Conservation (phyloP, 1,140 invertebrate genomes). For the Sycophaga agraensis region DNA sequence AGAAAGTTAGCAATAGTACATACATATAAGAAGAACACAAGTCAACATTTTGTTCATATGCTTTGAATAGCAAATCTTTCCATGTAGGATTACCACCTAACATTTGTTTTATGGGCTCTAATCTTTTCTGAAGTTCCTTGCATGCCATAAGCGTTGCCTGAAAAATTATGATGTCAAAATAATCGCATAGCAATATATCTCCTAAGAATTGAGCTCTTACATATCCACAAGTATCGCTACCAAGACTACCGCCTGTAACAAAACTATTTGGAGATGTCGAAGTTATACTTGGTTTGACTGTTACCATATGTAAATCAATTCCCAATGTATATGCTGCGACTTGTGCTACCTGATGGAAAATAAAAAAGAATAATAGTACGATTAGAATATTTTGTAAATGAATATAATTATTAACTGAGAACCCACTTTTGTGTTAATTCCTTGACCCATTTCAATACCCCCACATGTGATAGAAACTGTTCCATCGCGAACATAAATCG, state of each 20-base stretch:
- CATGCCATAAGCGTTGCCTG: slow-evolving; percentile 72
- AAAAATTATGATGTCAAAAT: slow-evolving; percentile 13
- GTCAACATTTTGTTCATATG: slow-evolving; percentile 67
- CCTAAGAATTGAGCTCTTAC: slow-evolving; percentile 54
- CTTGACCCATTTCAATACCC: slow-evolving; percentile 85
- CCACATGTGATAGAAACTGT: slow-evolving; percentile 76
- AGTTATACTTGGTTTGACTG: slow-evolving; percentile 67
- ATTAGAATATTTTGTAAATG: no score
- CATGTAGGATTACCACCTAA: slow-evolving; percentile 62
- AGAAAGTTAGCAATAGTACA: no score
- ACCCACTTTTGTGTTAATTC: slow-evolving; percentile 70
- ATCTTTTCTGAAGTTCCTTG: slow-evolving; percentile 63
- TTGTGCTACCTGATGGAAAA: slow-evolving; percentile 77
- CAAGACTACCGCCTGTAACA: slow-evolving; percentile 70
- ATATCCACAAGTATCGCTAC: slow-evolving; percentile 69
- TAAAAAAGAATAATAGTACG: no score
- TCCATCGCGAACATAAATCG: slow-evolving; percentile 75
- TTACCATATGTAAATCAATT: slow-evolving; percentile 69
- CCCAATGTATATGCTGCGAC: slow-evolving; percentile 73
- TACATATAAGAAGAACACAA: slow-evolving; percentile 67
- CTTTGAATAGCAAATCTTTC: slow-evolving; percentile 63
- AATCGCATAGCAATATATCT: neutral
- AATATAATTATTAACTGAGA: no score
- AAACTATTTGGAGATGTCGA: slow-evolving; percentile 66
- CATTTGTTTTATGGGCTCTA: slow-evolving; percentile 67